Percentiles rank a stretch among this genome's conserved stretches.
These are phyloP conservation scores for Burhinus bistriatus DNA, from an alignment of 2,113 vertebrate genomes.

Conservation along the genomic window DNA sequence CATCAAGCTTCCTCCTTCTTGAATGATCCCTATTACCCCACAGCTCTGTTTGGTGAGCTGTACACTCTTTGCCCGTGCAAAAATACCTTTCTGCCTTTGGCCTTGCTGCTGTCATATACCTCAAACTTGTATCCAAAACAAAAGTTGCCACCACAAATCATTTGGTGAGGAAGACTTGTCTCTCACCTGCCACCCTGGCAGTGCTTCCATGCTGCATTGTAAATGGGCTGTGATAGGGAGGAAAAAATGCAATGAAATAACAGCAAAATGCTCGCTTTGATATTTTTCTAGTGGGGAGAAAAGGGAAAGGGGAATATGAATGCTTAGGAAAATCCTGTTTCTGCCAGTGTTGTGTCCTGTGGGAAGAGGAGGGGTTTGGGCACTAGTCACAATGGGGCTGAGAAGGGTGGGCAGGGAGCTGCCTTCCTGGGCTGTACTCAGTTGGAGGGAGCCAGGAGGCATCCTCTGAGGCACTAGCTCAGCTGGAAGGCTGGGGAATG, in stretches of 20 bases:
- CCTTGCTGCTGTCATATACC: background rate
- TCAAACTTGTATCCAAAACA: background rate
- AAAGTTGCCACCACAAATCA: background rate
- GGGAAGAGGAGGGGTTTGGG: background rate
- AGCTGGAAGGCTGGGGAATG: conserved; percentile 18
- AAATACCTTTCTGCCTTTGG: background rate
- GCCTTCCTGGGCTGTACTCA: background rate
- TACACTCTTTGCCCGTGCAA: background rate
- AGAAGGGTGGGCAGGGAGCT: background rate
- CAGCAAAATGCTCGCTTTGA: fast-evolving
- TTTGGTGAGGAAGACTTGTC: background rate
- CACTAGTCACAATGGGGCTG: background rate
- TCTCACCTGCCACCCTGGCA: background rate
- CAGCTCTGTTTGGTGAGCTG: background rate
- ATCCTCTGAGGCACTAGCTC: conserved; percentile 51
- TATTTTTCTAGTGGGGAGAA: background rate
- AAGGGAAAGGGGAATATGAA: background rate
- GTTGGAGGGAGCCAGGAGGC: conserved; percentile 4
- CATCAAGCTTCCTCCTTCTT: background rate
- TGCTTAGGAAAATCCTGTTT: background rate
- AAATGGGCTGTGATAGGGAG: background rate
- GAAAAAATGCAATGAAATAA: background rate
- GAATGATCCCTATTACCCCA: background rate
- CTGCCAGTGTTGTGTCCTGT: background rate
- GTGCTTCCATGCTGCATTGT: background rate